These are phyloP conservation scores for Bombus vancouverensis DNA, from an alignment of 1,140 invertebrate species.

Conservation along the genomic window DNA sequence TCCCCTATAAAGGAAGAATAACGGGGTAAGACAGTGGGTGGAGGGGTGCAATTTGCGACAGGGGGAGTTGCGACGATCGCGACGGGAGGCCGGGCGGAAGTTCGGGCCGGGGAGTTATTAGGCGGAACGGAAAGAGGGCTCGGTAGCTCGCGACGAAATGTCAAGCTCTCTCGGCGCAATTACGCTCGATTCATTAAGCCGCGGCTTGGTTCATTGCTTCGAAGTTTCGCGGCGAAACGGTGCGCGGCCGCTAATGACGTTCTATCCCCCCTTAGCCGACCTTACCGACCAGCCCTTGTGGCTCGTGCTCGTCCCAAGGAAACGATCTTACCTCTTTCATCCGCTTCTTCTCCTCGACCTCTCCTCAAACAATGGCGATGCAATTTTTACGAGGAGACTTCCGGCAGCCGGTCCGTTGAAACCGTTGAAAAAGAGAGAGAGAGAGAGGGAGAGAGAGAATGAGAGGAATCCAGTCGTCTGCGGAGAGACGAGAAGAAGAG, in stretches of 20 bases:
- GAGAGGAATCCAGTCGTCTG: slow-evolving; percentile 4
- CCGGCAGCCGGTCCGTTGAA: slow-evolving; percentile 19
- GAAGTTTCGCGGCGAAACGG: slow-evolving; percentile 48
- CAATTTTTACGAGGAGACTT: slow-evolving; percentile 54
- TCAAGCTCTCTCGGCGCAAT: slow-evolving; percentile 55
- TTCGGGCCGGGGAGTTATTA: slow-evolving; percentile 33
- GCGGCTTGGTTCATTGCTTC: slow-evolving; percentile 50
- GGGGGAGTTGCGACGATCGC: neutral
- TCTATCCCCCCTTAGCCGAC: neutral
- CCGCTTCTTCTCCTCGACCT: slow-evolving; percentile 29
- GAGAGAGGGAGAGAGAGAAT: neutral
- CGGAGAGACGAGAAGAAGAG: slow-evolving; percentile 1
- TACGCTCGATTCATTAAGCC: slow-evolving; percentile 55
- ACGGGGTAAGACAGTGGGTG: too few relatives aligned
- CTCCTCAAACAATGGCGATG: slow-evolving; percentile 49
- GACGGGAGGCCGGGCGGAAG: slow-evolving; percentile 15
- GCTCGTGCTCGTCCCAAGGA: slow-evolving; percentile 19
- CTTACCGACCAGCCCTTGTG: neutral
- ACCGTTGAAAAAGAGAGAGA: neutral
- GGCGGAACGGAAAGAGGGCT: slow-evolving; percentile 34
- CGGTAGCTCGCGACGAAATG: slow-evolving; percentile 50
- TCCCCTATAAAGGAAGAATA: neutral
- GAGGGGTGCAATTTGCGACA: neutral
- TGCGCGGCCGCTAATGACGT: slow-evolving; percentile 49
- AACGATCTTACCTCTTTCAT: slow-evolving; percentile 53